phyloP scores from a whole-genome alignment of 2,888 invertebrate genomes.

The Brenthis ino region DNA sequence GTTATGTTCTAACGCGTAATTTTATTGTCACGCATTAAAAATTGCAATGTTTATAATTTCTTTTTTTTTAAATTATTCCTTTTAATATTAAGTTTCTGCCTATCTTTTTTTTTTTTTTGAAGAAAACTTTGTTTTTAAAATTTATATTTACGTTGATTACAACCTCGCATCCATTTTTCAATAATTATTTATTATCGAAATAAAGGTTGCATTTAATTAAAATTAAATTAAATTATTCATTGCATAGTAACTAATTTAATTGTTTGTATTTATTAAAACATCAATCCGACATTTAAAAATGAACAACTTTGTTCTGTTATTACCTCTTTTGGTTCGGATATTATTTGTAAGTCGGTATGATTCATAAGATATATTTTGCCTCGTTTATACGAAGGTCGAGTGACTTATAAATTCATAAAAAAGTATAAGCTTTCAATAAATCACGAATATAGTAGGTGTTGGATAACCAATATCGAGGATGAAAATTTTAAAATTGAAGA shows the following conservation, averaged over 20 bases:
- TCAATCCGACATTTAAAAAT: constrained; percentile 5
- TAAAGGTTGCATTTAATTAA: no score
- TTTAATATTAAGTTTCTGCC: background rate
- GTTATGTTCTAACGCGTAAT: constrained; percentile 15
- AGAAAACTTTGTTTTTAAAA: no score
- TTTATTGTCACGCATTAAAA: constrained; percentile 20
- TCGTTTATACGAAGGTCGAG: constrained; percentile 28
- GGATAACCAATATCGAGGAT: background rate
- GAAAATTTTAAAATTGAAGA: background rate
- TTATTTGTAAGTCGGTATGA: constrained; percentile 24
- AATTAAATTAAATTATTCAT: no score
- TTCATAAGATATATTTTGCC: constrained; percentile 25
- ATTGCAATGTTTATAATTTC: background rate
- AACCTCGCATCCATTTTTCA: no score
- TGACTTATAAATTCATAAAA: constrained; percentile 20
- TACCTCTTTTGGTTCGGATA: constrained; percentile 24
- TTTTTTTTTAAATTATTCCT: constrained; percentile 9
- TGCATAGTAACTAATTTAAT: no score
- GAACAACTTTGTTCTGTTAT: constrained; percentile 4
- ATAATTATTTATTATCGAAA: no score
- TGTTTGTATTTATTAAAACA: background rate
- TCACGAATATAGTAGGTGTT: background rate
- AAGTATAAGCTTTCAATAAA: constrained; percentile 25
- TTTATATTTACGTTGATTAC: no score
- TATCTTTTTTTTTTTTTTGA: no score